Conservation (phyloP, 2,113 vertebrate genomes). For the Limnothrissa miodon region DNA sequence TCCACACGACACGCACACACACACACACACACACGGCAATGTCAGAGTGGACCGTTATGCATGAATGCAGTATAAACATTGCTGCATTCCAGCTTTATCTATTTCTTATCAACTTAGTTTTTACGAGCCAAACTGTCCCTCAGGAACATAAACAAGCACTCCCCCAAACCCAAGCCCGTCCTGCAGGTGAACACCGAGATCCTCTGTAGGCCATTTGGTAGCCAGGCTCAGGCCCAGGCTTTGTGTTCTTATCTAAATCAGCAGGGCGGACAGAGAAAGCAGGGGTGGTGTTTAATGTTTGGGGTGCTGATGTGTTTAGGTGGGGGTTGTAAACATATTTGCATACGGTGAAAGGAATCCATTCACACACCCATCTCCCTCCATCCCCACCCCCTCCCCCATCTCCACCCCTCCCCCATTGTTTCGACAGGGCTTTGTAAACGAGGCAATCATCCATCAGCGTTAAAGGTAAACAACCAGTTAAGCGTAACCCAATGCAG, state of each 20-base stretch:
- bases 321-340: conserved; percentile 47
- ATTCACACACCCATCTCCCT: conserved; percentile 42
- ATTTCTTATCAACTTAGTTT: too few relatives aligned
- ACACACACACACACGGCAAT: too few relatives aligned
- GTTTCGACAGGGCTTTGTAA: conserved; percentile 44
- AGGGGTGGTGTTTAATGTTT: conserved; percentile 22
- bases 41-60: too few relatives aligned
- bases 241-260: conserved; percentile 35
- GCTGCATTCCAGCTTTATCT: too few relatives aligned
- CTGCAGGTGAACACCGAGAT: too few relatives aligned
- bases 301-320: conserved; percentile 30
- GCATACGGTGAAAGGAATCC: conserved; percentile 51
- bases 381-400: conserved; percentile 31
- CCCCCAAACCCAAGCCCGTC: too few relatives aligned
- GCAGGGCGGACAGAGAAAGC: conserved; percentile 38
- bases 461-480: conserved; percentile 33
- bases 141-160: too few relatives aligned
- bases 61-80: too few relatives aligned
- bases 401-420: conserved; percentile 34
- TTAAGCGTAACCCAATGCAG: neutral
- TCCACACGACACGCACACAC: too few relatives aligned
- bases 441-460: conserved; percentile 21
- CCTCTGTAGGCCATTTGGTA: too few relatives aligned
- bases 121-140: too few relatives aligned
- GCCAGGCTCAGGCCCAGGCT: too few relatives aligned